Evolutionary conservation across 1,140 invertebrate species (phyloP), one percentile per base, ranked within the genome.

Genomic region (Drosophila bipectinata): DNA sequence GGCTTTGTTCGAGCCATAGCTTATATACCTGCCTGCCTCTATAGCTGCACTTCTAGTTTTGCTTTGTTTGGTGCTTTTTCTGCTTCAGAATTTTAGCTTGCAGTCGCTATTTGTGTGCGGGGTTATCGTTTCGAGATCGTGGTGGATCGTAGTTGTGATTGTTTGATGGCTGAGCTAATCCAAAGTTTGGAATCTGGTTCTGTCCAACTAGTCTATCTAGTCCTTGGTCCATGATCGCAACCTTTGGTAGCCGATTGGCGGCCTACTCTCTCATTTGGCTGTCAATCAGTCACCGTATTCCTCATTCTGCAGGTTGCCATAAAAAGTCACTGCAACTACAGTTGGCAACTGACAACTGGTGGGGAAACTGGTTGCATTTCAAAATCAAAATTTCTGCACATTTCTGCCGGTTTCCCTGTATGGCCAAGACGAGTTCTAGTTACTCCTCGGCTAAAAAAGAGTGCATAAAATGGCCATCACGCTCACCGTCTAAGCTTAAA

Each of bases 401-500:
- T 85, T 82, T 77, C 83, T 88, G 78, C 74, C 74, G 78, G 74
- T 77, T 85, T 87, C 83, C 78, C 82, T 47, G 7, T 85, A 87
- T 88, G 83, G 82, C 78, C 82, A 85, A 85, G 82, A 88, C 82
- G 82, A 85, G 82, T 85, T 85, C 82, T 85, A 10, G 44, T 9
- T 76, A 82, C 80, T 82, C 79, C 79, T 48, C 66, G 64, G 41
- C 24, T 30, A 15, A 28, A 24, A 41, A 48, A 28, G 59, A 61
- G 51, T 41, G 51, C 57, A 73, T 28, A 48, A 56, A 79, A 67
- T 72, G 81, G 76, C 62, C 56, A 30, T 72, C 55, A 73, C 73
- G 73, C 63, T 67, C 51, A 77, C 77, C 14, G 3, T 12, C 34
- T 37, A 12, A 68, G 51, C 47, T 67, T 47, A 15, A 63, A 76